Evolutionary conservation across 2,797 vertebrate species (phyloP).

Genomic region (Pteropus rufus): DNA sequence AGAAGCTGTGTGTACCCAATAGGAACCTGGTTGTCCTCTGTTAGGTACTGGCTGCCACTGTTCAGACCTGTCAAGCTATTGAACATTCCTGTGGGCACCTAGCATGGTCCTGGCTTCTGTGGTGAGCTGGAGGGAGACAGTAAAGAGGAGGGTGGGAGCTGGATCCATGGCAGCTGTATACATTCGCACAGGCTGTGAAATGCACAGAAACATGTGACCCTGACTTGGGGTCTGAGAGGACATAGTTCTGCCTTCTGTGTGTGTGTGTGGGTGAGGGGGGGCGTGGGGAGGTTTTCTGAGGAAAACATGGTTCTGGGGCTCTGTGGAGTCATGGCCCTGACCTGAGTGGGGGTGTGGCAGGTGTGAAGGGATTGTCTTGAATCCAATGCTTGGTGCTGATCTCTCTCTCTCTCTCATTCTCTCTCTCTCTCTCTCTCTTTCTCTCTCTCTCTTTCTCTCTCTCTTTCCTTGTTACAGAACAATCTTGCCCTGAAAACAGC

Average conservation of each 20-base stretch:
- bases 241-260: not conserved
- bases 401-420: not conserved
- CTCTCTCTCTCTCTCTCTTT: not conserved
- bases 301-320: not conserved
- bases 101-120: slow-evolving; percentile 80
- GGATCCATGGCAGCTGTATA: rapidly evolving
- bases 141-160: not conserved
- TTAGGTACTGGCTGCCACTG: slow-evolving; percentile 76
- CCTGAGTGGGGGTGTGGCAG: not conserved
- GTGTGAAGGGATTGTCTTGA: not conserved
- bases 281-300: not conserved
- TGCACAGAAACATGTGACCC: not conserved
- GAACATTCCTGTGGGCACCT: slow-evolving; percentile 65
- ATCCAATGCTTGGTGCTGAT: not conserved
- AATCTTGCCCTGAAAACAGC: slow-evolving; percentile 79
- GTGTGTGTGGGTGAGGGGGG: rapidly evolving
- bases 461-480: slow-evolving; percentile 58
- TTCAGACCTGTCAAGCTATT: slow-evolving; percentile 79
- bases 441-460: no score
- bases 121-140: slow-evolving; percentile 71
- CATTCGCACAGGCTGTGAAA: not conserved
- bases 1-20: slow-evolving; percentile 78
- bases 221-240: not conserved
- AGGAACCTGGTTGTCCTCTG: slow-evolving; percentile 81
- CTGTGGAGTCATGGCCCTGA: not conserved